Conservation (phyloP, 2,888 invertebrate species). For the Platycheirus rosarum region DNA sequence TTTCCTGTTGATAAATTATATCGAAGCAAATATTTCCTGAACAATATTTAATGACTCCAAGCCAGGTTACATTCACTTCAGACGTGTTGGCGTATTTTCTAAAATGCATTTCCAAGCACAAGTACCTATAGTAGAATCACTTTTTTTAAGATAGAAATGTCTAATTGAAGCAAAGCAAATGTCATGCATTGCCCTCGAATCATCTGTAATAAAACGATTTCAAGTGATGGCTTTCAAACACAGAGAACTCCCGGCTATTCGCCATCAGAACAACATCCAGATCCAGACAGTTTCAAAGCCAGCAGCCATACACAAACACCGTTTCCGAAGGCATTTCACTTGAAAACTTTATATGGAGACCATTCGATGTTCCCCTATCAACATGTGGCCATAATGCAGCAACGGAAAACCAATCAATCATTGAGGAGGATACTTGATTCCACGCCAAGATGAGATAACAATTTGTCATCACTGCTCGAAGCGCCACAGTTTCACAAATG, state of each 20-base stretch:
- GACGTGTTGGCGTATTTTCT: conserved; percentile 2
- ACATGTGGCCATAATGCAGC: conserved; percentile 62
- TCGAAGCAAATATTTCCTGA: neutral
- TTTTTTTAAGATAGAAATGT: conserved; percentile 8
- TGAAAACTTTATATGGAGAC: conserved; percentile 26
- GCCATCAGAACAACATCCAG: conserved; percentile 34
- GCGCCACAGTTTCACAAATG: conserved; percentile 69
- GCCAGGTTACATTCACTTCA: conserved; percentile 15
- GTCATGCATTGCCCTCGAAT: conserved; percentile 59
- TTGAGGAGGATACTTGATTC: conserved; percentile 65
- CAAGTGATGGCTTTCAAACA: conserved; percentile 55
- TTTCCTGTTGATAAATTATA: no score
- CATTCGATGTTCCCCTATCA: conserved; percentile 51
- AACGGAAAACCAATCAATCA: conserved; percentile 71
- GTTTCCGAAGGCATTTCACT: conserved; percentile 35
- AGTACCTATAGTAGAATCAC: conserved; percentile 20
- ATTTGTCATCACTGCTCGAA: conserved; percentile 68
- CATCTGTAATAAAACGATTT: conserved; percentile 49
- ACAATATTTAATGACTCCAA: conserved; percentile 39
- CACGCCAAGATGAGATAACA: conserved; percentile 68
- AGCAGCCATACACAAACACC: neutral
- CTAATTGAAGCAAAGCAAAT: conserved; percentile 65
- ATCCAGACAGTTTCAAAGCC: neutral
- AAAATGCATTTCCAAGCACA: conserved; percentile 27
- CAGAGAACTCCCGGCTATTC: conserved; percentile 4